Evolutionary conservation across 2,888 invertebrate genomes (phyloP).

Genomic region (Drosophila vallismaia): DNA sequence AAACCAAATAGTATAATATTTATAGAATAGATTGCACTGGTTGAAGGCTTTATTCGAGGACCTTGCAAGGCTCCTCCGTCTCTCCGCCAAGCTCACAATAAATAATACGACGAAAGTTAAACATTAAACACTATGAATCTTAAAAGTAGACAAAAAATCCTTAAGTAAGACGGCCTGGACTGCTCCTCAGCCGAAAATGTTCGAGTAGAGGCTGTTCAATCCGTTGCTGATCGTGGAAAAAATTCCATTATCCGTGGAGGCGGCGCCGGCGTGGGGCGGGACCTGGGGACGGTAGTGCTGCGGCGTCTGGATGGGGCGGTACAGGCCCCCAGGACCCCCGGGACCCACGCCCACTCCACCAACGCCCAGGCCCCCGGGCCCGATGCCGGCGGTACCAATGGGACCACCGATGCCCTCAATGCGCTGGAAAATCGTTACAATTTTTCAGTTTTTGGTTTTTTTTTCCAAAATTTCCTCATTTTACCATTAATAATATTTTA

Average conservation of each 20-base stretch:
- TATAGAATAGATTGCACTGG: constrained; percentile 36
- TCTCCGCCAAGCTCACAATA: constrained; percentile 21
- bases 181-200: constrained; percentile 88
- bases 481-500: constrained; percentile 10
- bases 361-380: background rate
- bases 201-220: constrained; percentile 90
- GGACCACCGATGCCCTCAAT: constrained; percentile 85
- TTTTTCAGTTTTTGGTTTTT: background rate
- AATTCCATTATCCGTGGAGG: constrained; percentile 83
- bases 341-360: constrained; percentile 8
- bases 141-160: constrained; percentile 47
- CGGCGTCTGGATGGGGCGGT: constrained; percentile 86
- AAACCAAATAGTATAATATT: background rate
- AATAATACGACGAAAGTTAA: constrained; percentile 34
- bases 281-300: constrained; percentile 84
- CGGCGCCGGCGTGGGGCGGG: constrained; percentile 77
- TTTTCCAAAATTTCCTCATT: background rate
- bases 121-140: constrained; percentile 44
- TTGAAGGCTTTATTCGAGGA: constrained; percentile 35
- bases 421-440: constrained; percentile 84
- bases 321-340: constrained; percentile 67
- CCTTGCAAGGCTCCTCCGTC: background rate
- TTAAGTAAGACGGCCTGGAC: constrained; percentile 15
- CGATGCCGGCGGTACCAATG: constrained; percentile 74
- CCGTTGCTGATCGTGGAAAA: constrained; percentile 91